These are phyloP conservation scores for Sparus aurata DNA, from an alignment of 2,797 vertebrate genomes.

Conservation along the genomic window DNA sequence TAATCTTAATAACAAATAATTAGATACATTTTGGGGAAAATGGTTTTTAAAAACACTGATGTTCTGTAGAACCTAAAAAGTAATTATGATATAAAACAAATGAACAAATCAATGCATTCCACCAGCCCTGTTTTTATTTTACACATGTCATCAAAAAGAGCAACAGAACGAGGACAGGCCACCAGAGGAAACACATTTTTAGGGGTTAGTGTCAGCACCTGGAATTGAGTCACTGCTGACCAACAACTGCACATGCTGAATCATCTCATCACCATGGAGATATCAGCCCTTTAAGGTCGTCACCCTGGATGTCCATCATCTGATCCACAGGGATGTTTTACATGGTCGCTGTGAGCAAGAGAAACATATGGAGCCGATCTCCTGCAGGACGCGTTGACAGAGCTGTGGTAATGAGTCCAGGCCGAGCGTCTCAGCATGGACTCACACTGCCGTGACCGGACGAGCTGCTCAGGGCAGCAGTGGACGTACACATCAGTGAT, in stretches of 20 bases:
- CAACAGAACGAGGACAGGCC: constrained; percentile 19
- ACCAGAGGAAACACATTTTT: constrained; percentile 40
- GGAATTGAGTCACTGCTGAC: constrained; percentile 30
- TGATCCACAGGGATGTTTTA: not conserved
- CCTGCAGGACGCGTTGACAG: not conserved
- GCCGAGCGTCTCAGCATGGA: not conserved
- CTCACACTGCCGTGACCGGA: too few relatives aligned
- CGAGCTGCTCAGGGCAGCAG: too few relatives aligned
- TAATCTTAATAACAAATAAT: too few relatives aligned
- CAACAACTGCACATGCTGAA: constrained; percentile 18
- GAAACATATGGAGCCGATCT: constrained; percentile 14
- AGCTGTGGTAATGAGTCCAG: not conserved
- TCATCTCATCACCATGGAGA: constrained; percentile 22
- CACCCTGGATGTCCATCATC: constrained; percentile 4
- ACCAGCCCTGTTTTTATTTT: too few relatives aligned
- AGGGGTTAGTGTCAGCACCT: constrained; percentile 25
- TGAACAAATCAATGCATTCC: too few relatives aligned
- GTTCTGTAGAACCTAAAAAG: too few relatives aligned
- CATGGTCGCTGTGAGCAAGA: not conserved
- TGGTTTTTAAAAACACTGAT: too few relatives aligned
- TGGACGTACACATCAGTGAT: too few relatives aligned
- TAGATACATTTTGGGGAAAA: too few relatives aligned
- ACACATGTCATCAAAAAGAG: not conserved
- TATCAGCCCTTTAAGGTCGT: constrained; percentile 6
- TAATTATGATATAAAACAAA: too few relatives aligned